Percentiles rank a stretch among this genome's conserved stretches.
Evolutionary conservation across 2,113 vertebrate species (phyloP).

Genomic region (Orthonyx spaldingii): DNA sequence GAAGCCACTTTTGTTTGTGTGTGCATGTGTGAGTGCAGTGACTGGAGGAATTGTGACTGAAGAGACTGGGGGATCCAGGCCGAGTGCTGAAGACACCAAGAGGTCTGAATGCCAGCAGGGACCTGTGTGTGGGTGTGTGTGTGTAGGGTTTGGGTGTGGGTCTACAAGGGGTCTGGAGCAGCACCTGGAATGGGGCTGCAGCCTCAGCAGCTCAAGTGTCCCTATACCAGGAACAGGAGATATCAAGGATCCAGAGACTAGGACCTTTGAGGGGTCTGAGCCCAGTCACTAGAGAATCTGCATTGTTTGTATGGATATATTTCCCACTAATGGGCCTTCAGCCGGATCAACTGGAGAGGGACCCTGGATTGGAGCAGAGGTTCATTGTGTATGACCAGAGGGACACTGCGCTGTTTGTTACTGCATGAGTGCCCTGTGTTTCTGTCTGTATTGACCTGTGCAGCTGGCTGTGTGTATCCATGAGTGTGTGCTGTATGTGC

Average conservation of each 20-base stretch:
- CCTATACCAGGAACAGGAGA: neutral
- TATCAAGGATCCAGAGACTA: neutral
- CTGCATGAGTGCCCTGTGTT: neutral
- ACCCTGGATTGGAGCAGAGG: neutral
- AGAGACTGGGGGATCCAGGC: neutral
- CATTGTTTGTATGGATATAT: fast-evolving
- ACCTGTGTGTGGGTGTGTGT: neutral
- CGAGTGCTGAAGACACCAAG: neutral
- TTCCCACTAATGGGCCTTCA: neutral
- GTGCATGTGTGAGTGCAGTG: fast-evolving
- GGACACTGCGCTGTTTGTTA: neutral
- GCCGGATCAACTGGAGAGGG: neutral
- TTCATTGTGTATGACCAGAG: neutral
- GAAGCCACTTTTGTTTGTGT: neutral
- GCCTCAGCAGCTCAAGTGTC: neutral
- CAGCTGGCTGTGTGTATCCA: neutral
- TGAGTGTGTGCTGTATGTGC: neutral
- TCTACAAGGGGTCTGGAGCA: neutral
- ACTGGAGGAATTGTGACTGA: neutral
- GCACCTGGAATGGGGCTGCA: neutral
- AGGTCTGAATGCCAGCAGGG: neutral
- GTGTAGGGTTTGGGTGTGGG: neutral
- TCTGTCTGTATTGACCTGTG: neutral
- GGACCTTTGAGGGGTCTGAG: neutral
- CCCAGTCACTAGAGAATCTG: neutral